Conservation (phyloP, 2,113 vertebrate genomes). For the Tinamus guttatus region DNA sequence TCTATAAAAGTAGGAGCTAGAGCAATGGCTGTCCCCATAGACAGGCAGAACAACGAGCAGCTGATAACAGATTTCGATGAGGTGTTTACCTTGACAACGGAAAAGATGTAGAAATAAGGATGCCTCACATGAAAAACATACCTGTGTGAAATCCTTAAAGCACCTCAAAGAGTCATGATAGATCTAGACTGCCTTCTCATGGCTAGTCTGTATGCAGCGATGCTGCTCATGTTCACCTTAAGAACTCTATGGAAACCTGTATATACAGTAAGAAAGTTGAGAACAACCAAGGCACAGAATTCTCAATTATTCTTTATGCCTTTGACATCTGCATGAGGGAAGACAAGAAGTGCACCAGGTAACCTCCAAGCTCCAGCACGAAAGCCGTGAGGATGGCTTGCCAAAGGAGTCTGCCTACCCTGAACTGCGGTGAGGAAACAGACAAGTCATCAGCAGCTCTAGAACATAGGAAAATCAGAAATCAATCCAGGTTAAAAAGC, state of each 20-base stretch:
- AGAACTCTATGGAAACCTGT: neutral
- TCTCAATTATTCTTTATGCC: neutral
- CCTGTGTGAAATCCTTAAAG: neutral
- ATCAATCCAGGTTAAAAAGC: neutral
- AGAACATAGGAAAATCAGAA: neutral
- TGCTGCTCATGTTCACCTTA: fast-evolving
- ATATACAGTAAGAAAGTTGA: neutral
- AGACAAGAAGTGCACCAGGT: neutral
- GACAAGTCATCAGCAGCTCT: neutral
- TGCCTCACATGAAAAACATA: neutral
- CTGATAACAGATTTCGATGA: neutral
- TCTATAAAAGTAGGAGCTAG: neutral
- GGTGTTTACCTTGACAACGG: neutral
- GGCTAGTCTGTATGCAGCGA: neutral
- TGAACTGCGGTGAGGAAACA: neutral
- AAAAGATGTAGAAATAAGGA: neutral
- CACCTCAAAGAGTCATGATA: neutral
- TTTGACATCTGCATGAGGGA: neutral
- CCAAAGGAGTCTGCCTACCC: neutral
- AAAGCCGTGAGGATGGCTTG: neutral
- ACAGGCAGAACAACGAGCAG: neutral
- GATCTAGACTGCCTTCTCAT: neutral
- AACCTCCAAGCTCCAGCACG: neutral
- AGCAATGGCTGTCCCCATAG: neutral
- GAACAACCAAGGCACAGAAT: neutral